phyloP scores from a whole-genome alignment of 2,888 invertebrate species.

The Malthinus seriepunctatus region DNA sequence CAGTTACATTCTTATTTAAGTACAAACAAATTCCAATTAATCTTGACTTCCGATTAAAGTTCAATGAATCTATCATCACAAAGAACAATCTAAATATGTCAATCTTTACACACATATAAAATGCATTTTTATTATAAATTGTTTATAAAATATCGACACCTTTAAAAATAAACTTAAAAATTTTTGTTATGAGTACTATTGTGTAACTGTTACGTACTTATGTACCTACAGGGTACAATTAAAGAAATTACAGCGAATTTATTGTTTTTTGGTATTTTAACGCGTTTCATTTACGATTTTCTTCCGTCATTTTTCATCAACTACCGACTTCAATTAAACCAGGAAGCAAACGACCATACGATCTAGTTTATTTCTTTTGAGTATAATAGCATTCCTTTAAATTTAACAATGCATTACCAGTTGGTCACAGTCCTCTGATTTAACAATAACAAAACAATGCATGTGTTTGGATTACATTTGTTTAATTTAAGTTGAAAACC shows the following conservation, averaged over 20 bases:
- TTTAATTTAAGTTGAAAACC: conserved; percentile 14
- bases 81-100: conserved; percentile 8
- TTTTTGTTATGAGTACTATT: no score
- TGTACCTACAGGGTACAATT: no score
- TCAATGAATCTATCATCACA: conserved; percentile 5
- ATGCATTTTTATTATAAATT: conserved; percentile 2
- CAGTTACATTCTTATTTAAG: conserved; percentile 1
- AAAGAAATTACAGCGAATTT: no score
- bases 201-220: no score
- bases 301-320: no score
- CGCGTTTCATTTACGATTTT: no score
- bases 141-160: not conserved
- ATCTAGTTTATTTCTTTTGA: no score
- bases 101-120: conserved; percentile 1
- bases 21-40: not conserved
- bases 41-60: conserved; percentile 7
- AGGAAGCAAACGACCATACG: no score
- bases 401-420: not conserved
- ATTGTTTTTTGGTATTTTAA: no score
- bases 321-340: no score
- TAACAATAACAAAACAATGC: conserved; percentile 10
- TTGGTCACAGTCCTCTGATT: conserved; percentile 9
- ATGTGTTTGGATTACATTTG: conserved; percentile 10
- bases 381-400: no score
- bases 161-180: not conserved